Evolutionary conservation across 2,797 vertebrate genomes (phyloP).

Genomic region (Malurus leucopterus): DNA sequence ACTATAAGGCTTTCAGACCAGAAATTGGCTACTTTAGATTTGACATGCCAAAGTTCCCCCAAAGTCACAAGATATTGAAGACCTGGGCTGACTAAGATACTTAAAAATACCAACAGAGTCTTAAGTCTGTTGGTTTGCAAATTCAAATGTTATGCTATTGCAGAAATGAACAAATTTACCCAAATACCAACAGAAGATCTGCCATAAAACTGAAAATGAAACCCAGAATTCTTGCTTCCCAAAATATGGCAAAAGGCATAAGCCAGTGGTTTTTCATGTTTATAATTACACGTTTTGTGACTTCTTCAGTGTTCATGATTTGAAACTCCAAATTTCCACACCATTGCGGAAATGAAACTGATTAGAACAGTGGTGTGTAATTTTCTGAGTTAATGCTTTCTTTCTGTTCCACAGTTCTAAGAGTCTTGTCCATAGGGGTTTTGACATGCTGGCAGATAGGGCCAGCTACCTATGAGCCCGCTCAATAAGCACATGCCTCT

Average conservation of each 20-base stretch:
- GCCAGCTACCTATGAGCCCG: rapidly evolving
- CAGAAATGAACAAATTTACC: background rate
- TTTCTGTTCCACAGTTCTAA: background rate
- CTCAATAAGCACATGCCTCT: background rate
- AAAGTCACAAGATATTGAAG: background rate
- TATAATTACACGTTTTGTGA: background rate
- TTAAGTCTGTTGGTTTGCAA: background rate
- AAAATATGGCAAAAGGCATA: background rate
- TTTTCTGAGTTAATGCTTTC: background rate
- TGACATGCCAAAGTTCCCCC: background rate
- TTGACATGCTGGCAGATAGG: background rate
- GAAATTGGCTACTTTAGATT: background rate
- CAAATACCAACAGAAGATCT: background rate
- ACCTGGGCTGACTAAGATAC: background rate
- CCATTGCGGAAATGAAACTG: background rate
- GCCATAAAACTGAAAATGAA: background rate
- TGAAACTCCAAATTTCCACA: background rate
- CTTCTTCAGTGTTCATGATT: background rate
- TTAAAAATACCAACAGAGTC: background rate
- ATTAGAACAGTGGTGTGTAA: background rate
- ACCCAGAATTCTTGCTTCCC: background rate
- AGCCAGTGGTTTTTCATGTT: background rate
- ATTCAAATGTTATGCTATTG: background rate
- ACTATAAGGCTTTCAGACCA: background rate
- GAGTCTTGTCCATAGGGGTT: background rate